phyloP scores from a whole-genome alignment of 2,797 vertebrate species.

The Okamejei kenojei region DNA sequence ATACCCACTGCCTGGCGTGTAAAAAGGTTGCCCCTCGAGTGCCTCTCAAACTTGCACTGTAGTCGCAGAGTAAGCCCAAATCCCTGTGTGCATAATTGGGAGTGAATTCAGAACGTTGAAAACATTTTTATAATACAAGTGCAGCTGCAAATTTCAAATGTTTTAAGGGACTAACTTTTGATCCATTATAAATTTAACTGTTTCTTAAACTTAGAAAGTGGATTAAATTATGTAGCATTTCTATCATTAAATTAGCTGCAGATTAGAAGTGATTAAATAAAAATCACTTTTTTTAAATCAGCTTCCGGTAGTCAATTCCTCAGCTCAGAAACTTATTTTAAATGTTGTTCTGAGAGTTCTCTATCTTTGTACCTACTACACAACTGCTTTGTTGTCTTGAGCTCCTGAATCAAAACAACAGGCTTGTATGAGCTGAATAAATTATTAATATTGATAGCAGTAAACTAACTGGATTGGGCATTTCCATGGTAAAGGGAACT shows the following conservation, averaged over 20 bases:
- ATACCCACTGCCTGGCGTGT: too few species aligned
- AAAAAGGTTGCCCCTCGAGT: too few species aligned
- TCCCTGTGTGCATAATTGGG: background rate
- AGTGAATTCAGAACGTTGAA: background rate
- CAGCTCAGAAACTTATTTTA: background rate
- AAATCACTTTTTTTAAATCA: background rate
- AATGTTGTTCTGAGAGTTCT: background rate
- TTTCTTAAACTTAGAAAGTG: background rate
- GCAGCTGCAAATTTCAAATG: conserved; percentile 8
- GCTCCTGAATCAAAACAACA: background rate
- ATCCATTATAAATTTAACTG: background rate
- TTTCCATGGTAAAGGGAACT: background rate
- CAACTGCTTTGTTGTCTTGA: background rate
- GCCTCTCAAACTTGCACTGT: too few species aligned
- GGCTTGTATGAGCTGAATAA: background rate
- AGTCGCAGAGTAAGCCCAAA: background rate
- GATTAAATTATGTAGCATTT: background rate
- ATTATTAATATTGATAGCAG: background rate
- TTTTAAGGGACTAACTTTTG: background rate
- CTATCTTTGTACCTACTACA: background rate
- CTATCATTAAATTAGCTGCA: background rate
- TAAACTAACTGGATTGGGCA: background rate
- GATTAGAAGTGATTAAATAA: background rate
- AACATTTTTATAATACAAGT: background rate
- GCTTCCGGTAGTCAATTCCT: background rate